These are phyloP conservation scores for Grammomys surdaster DNA, from an alignment of 2,113 vertebrate species.

Conservation along the genomic window DNA sequence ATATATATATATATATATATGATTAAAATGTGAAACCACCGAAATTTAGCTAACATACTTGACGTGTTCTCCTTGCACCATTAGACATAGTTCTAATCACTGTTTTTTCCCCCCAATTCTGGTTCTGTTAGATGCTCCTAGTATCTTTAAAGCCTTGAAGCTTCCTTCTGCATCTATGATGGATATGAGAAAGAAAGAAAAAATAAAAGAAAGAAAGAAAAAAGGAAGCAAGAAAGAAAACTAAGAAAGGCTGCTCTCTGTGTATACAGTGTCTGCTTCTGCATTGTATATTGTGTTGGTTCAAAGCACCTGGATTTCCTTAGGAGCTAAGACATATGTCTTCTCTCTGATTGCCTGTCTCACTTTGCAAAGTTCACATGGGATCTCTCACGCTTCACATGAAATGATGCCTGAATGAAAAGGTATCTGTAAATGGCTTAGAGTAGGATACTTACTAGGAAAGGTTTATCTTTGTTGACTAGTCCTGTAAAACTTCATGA, in stretches of 20 bases:
- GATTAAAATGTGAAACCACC: neutral
- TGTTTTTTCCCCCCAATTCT: rapidly evolving
- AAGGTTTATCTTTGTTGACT: neutral
- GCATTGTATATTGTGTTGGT: rapidly evolving
- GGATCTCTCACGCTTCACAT: neutral
- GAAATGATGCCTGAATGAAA: neutral
- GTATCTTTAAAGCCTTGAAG: neutral
- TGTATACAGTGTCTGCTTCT: neutral
- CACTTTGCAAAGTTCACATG: neutral
- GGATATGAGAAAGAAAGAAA: neutral
- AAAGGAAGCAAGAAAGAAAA: too few relatives aligned
- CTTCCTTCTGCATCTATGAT: neutral
- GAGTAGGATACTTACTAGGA: neutral
- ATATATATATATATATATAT: neutral
- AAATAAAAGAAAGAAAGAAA: neutral
- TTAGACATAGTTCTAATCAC: neutral
- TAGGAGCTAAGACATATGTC: neutral
- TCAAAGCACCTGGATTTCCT: neutral
- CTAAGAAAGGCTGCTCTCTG: rapidly evolving
- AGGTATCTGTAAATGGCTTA: neutral
- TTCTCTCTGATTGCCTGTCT: neutral
- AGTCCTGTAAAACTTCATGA: neutral
- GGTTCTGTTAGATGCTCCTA: neutral
- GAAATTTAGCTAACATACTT: too few relatives aligned
- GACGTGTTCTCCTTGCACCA: too few relatives aligned